Evolutionary conservation across 2,888 invertebrate species (phyloP).

Genomic region (Cosmia trapezina): DNA sequence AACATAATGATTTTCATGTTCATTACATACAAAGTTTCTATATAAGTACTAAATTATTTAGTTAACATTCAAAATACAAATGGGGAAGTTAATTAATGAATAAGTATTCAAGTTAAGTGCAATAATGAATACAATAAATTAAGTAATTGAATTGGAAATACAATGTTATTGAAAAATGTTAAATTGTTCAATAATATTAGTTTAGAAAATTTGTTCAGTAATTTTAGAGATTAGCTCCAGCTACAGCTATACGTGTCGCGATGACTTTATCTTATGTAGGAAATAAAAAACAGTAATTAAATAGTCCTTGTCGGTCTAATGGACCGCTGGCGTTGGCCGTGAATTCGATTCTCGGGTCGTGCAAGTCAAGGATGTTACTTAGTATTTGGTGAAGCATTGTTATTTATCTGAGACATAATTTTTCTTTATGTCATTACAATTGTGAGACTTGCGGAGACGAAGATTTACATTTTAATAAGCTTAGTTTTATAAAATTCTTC

Average conservation of each 20-base stretch:
- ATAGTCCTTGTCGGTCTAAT: slow-evolving; percentile 67
- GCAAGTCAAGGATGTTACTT: slow-evolving; percentile 60
- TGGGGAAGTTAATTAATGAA: slow-evolving; percentile 8
- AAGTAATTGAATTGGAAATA: slow-evolving; percentile 3
- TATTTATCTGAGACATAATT: slow-evolving; percentile 32
- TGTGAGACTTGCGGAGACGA: neutral
- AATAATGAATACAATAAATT: neutral
- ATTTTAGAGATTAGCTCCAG: neutral
- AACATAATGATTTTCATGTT: slow-evolving; percentile 66
- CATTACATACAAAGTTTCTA: slow-evolving; percentile 46
- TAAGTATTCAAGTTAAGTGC: neutral
- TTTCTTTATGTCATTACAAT: neutral
- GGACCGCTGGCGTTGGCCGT: slow-evolving; percentile 57
- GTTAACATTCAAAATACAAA: slow-evolving; percentile 40
- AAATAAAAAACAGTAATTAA: slow-evolving; percentile 41
- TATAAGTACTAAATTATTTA: slow-evolving; percentile 40
- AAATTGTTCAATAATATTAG: neutral
- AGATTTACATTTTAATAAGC: neutral
- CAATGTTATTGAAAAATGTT: neutral
- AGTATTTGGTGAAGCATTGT: slow-evolving; percentile 44
- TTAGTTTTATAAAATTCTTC: neutral
- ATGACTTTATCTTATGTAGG: slow-evolving; percentile 29
- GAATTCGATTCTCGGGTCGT: slow-evolving; percentile 65
- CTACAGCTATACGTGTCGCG: slow-evolving; percentile 3
- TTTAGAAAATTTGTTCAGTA: no score